phyloP scores from a whole-genome alignment of 2,797 vertebrate genomes.

The Sphenodon punctatus region DNA sequence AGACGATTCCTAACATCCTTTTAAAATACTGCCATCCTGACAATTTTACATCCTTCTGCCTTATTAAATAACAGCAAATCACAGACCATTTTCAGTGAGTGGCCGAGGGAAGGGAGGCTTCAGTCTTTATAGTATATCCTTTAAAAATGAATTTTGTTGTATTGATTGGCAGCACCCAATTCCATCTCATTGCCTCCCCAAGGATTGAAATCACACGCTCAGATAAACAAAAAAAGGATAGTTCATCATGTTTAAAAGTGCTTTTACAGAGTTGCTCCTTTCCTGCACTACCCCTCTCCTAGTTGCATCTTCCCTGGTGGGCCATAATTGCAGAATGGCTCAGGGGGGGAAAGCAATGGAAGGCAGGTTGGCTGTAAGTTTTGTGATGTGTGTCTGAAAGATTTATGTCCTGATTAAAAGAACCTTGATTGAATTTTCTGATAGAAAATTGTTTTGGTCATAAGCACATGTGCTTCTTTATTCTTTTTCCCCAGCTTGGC shows the following conservation, averaged over 20 bases:
- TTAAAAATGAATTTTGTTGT: slow-evolving; percentile 61
- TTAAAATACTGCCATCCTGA: not conserved
- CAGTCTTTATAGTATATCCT: slow-evolving; percentile 20
- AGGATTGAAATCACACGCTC: slow-evolving; percentile 53
- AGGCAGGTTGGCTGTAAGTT: slow-evolving; percentile 41
- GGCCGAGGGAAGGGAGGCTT: not conserved
- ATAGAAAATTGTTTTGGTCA: slow-evolving; percentile 70
- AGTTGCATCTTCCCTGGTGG: slow-evolving; percentile 41
- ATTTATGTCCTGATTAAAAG: slow-evolving; percentile 75
- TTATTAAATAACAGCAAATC: slow-evolving; percentile 8
- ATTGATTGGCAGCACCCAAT: slow-evolving; percentile 63
- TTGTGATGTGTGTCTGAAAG: slow-evolving; percentile 66
- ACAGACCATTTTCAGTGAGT: not conserved
- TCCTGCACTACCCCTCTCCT: slow-evolving; percentile 32
- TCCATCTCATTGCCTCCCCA: slow-evolving; percentile 48
- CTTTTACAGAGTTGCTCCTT: slow-evolving; percentile 55
- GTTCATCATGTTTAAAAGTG: slow-evolving; percentile 68
- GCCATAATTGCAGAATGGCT: slow-evolving; percentile 61
- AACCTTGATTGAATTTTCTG: slow-evolving; percentile 70
- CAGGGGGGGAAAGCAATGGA: not conserved
- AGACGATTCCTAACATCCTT: not conserved
- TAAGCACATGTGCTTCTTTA: slow-evolving; percentile 39
- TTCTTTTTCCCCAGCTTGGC: slow-evolving; percentile 39
- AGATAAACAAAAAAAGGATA: slow-evolving; percentile 64
- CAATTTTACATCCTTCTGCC: not conserved